Conservation (phyloP, 2,888 invertebrate genomes). For the Drosophila planitibia region DNA sequence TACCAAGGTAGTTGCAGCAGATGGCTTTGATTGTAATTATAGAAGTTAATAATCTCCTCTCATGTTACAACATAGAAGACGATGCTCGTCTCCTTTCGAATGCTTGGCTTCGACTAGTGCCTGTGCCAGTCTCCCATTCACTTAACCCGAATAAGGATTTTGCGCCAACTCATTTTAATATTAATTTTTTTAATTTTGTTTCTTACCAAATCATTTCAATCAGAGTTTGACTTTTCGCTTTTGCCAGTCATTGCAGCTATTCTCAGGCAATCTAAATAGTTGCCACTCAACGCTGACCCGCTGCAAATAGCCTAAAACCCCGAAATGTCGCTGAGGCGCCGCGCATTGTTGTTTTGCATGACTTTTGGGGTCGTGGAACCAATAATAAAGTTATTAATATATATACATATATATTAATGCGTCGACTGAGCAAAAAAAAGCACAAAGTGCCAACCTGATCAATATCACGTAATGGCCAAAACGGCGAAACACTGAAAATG, state of each 20-base stretch:
- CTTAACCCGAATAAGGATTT: slow-evolving; percentile 27
- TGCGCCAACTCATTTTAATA: slow-evolving; percentile 46
- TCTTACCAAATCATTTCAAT: slow-evolving; percentile 57
- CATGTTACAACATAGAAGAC: background rate
- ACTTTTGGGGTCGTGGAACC: slow-evolving; percentile 32
- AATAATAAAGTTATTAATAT: slow-evolving; percentile 35
- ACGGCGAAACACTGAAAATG: slow-evolving; percentile 5
- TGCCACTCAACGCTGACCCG: slow-evolving; percentile 30
- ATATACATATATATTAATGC: background rate
- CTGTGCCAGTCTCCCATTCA: slow-evolving; percentile 12
- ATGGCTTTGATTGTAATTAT: background rate
- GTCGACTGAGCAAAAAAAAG: slow-evolving; percentile 6
- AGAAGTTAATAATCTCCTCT: background rate
- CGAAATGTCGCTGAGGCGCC: slow-evolving; percentile 15
- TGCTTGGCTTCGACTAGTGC: background rate
- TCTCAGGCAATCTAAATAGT: slow-evolving; percentile 39
- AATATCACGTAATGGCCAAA: slow-evolving; percentile 56
- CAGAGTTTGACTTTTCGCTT: slow-evolving; percentile 29
- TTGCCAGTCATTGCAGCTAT: slow-evolving; percentile 40
- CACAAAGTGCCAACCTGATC: slow-evolving; percentile 44
- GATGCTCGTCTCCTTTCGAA: background rate
- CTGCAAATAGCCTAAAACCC: slow-evolving; percentile 3
- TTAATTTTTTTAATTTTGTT: slow-evolving; percentile 19
- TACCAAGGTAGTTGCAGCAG: too few relatives aligned
- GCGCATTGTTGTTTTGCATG: slow-evolving; percentile 33